Evolutionary conservation across 2,797 vertebrate genomes (phyloP).

Genomic region (Phrynocephalus forsythii): DNA sequence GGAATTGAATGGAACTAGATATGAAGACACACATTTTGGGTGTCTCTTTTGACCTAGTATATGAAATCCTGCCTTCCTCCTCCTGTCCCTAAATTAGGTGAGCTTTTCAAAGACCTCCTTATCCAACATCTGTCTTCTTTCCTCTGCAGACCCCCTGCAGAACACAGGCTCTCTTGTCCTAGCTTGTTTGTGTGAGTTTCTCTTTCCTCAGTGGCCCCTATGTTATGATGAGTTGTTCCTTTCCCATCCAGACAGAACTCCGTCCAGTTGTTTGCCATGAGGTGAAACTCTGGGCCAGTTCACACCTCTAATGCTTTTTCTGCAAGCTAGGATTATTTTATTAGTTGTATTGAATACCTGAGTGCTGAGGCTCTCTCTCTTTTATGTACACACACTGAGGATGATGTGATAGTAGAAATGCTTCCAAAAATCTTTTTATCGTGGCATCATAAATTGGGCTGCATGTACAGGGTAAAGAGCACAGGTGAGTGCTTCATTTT

Average conservation of each 20-base stretch:
- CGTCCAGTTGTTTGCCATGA: neutral
- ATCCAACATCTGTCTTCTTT: neutral
- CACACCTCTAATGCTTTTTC: neutral
- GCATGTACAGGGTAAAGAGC: neutral
- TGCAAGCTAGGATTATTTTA: neutral
- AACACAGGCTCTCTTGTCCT: neutral
- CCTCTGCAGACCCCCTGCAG: neutral
- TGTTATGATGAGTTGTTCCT: neutral
- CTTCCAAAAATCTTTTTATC: neutral
- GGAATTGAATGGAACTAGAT: constrained; percentile 17
- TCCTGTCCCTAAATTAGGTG: neutral
- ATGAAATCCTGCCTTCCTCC: neutral
- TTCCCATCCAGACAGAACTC: neutral
- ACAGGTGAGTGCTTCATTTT: neutral
- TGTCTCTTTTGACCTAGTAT: neutral
- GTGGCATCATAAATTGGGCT: neutral
- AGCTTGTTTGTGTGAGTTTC: neutral
- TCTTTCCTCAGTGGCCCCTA: neutral
- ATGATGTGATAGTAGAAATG: neutral
- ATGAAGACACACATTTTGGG: neutral
- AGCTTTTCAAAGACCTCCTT: neutral
- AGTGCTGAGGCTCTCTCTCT: neutral
- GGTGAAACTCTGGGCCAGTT: neutral
- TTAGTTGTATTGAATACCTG: neutral
- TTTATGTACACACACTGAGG: neutral